Evolutionary conservation across 2,888 invertebrate species (phyloP).

Genomic region (Gymnosoma rotundatum): DNA sequence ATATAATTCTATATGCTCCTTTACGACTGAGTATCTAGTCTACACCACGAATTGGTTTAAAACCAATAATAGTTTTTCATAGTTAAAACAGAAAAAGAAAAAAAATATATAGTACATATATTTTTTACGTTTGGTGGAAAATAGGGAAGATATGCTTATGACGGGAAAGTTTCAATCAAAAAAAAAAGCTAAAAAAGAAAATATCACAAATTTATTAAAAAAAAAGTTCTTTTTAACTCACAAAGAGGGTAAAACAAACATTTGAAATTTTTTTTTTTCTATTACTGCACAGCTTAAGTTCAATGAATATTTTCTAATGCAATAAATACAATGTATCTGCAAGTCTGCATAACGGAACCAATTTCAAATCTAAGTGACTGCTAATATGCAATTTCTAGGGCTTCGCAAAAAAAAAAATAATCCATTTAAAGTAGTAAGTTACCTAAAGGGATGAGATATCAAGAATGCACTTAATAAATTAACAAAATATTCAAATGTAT

Average conservation of each 20-base stretch:
- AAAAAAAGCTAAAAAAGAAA: conserved; percentile 20
- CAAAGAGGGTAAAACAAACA: conserved; percentile 55
- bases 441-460: too few species aligned
- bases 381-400: too few species aligned
- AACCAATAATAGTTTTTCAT: conserved; percentile 68
- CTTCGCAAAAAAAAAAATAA: too few species aligned
- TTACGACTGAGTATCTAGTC: conserved; percentile 3
- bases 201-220: conserved; percentile 19
- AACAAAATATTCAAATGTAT: too few species aligned
- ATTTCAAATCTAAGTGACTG: background rate
- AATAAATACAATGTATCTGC: conserved; percentile 18
- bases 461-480: too few species aligned
- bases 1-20: conserved; percentile 54
- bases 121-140: conserved; percentile 42
- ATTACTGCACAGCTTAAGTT: conserved; percentile 48
- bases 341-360: conserved; percentile 27
- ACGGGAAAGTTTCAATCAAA: conserved; percentile 66
- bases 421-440: too few species aligned
- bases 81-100: conserved; percentile 11
- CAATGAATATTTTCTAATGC: conserved; percentile 51
- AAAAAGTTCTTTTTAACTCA: conserved; percentile 54
- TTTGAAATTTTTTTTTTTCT: conserved; percentile 31
- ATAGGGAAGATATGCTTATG: conserved; percentile 68
- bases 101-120: background rate
- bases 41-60: conserved; percentile 45